phyloP scores from a whole-genome alignment of 2,888 invertebrate genomes.

The Microchrysa polita region DNA sequence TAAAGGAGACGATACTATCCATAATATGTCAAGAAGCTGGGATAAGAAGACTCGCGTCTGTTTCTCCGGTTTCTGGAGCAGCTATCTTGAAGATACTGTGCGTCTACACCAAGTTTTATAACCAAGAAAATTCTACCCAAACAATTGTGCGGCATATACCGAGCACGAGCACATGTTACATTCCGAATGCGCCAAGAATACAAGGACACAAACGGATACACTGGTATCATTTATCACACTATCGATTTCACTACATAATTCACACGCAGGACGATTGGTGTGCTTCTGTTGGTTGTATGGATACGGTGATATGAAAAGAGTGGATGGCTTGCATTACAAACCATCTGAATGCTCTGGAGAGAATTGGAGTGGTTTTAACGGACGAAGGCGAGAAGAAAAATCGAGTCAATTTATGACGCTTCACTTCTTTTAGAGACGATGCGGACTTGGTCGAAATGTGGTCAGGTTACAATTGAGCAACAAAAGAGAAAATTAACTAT shows the following conservation, averaged over 20 bases:
- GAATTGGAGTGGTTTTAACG: background rate
- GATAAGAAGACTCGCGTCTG: no score
- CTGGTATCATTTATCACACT: conserved; percentile 40
- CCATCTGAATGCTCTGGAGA: background rate
- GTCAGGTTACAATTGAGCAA: no score
- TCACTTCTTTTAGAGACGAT: background rate
- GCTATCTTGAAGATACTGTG: no score
- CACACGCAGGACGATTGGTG: conserved; percentile 9
- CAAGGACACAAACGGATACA: background rate
- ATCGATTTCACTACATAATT: conserved; percentile 43
- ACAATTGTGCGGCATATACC: no score
- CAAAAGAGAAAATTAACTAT: no score
- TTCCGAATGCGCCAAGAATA: no score
- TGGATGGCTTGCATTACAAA: background rate
- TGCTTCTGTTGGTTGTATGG: background rate
- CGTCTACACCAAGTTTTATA: no score
- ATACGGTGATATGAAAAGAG: background rate
- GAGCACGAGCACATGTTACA: no score
- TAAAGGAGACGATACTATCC: no score
- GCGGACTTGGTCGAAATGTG: background rate
- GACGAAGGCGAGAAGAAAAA: conserved; percentile 4
- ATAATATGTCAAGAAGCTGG: no score
- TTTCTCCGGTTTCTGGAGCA: no score
- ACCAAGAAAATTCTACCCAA: no score
- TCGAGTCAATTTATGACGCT: conserved; percentile 19